phyloP scores from a whole-genome alignment of 2,113 vertebrate genomes.

The Limnothrissa miodon region DNA sequence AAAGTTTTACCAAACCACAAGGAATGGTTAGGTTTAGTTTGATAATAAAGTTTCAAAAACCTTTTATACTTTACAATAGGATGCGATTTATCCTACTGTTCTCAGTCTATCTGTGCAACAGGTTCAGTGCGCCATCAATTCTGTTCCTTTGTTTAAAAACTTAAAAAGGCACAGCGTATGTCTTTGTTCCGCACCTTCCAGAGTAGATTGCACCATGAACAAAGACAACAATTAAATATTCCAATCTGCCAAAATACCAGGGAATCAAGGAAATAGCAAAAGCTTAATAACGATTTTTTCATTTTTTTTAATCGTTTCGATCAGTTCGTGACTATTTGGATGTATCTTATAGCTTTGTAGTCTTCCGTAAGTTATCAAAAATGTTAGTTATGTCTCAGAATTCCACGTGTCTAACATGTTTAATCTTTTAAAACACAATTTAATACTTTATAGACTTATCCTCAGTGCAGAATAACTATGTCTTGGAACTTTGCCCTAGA shows the following conservation, averaged over 20 bases:
- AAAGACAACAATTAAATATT: neutral
- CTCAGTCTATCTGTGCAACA: conserved; percentile 64
- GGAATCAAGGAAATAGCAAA: neutral
- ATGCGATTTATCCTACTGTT: neutral
- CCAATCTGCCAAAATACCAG: conserved; percentile 13
- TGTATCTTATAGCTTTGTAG: neutral
- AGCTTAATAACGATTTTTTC: neutral
- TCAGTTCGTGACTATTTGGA: neutral
- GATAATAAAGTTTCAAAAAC: neutral
- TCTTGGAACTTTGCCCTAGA: neutral
- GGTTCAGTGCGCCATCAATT: conserved; percentile 63
- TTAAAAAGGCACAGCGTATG: conserved; percentile 52
- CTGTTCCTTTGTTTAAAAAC: conserved; percentile 74
- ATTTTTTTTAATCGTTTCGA: neutral
- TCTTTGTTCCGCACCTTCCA: conserved; percentile 71
- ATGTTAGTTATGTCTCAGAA: neutral
- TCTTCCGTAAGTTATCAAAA: neutral
- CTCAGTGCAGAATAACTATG: neutral
- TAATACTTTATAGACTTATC: neutral
- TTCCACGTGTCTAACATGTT: neutral
- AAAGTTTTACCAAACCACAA: conserved; percentile 1
- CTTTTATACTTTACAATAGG: neutral
- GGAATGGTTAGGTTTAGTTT: neutral
- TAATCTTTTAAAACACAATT: neutral
- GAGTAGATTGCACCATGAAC: conserved; percentile 53